Percentiles rank a stretch among this genome's conserved stretches.
Conservation (phyloP, 2,113 vertebrate species). For the Pituophis catenifer region DNA sequence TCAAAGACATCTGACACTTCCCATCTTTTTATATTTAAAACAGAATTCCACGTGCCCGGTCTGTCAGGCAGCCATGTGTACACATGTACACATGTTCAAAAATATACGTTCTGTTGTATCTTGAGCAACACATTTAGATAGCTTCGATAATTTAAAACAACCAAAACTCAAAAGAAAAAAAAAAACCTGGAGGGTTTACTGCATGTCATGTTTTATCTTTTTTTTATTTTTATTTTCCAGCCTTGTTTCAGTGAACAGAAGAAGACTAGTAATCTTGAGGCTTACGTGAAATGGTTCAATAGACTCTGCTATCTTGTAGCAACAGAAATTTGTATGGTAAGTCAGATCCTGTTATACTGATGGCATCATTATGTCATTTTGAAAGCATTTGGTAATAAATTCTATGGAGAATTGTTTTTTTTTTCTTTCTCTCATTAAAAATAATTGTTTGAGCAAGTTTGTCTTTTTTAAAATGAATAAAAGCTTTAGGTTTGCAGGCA, state of each 20-base stretch:
- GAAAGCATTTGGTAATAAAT: conserved; percentile 20
- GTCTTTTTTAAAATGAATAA: neutral
- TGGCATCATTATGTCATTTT: neutral
- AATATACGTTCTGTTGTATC: neutral
- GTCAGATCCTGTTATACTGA: conserved; percentile 2
- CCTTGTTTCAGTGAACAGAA: conserved; percentile 84
- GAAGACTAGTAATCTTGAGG: conserved; percentile 87
- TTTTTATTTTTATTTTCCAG: conserved; percentile 57
- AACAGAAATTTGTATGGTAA: conserved; percentile 93
- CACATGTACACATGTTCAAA: neutral
- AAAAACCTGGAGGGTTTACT: neutral
- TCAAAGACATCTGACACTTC: neutral
- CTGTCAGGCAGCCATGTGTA: neutral
- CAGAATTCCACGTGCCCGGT: neutral
- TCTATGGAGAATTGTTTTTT: conserved; percentile 25
- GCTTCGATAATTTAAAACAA: neutral
- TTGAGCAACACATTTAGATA: neutral
- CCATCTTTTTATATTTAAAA: neutral
- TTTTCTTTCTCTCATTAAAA: neutral
- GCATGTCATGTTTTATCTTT: neutral
- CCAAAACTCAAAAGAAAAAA: neutral
- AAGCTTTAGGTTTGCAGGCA: neutral
- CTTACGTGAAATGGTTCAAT: conserved; percentile 94
- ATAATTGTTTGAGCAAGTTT: neutral
- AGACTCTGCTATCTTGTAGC: conserved; percentile 89